Conservation (phyloP, 2,113 vertebrate species). For the Petroica traversi region DNA sequence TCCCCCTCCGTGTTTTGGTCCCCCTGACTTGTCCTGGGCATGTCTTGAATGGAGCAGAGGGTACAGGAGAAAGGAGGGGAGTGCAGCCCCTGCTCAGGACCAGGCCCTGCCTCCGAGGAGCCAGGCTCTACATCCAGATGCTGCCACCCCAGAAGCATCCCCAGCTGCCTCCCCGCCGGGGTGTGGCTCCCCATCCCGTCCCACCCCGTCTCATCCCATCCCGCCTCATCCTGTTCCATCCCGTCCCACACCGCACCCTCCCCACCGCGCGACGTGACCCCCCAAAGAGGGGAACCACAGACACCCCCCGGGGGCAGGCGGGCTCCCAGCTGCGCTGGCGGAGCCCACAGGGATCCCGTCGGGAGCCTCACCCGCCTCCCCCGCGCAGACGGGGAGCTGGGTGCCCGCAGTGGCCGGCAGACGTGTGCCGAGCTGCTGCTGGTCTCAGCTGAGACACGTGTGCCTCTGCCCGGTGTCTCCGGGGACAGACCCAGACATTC, state of each 20-base stretch:
- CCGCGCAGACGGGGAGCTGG: rapidly evolving
- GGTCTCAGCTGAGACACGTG: not conserved
- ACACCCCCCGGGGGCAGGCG: not conserved
- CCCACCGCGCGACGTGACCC: not conserved
- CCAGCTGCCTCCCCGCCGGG: not conserved
- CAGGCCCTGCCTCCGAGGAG: not conserved
- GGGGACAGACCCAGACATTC: not conserved
- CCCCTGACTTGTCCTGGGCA: not conserved
- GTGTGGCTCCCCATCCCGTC: not conserved
- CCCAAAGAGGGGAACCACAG: constrained; percentile 13
- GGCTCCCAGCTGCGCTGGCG: not conserved
- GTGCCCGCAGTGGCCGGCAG: not conserved
- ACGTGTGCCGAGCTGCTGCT: not conserved
- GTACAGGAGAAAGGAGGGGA: not conserved
- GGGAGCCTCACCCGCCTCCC: not conserved
- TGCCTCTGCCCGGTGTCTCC: not conserved
- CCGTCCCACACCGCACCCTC: not conserved
- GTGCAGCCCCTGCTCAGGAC: rapidly evolving
- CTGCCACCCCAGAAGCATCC: not conserved
- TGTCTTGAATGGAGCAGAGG: not conserved
- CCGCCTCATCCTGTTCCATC: not conserved
- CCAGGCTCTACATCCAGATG: not conserved
- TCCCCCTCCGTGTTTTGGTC: not conserved
- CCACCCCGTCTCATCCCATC: not conserved
- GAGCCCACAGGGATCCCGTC: not conserved